Percentiles rank a stretch among this genome's conserved stretches.
Evolutionary conservation across 2,888 invertebrate genomes (phyloP).

Genomic region (Euphydryas editha): DNA sequence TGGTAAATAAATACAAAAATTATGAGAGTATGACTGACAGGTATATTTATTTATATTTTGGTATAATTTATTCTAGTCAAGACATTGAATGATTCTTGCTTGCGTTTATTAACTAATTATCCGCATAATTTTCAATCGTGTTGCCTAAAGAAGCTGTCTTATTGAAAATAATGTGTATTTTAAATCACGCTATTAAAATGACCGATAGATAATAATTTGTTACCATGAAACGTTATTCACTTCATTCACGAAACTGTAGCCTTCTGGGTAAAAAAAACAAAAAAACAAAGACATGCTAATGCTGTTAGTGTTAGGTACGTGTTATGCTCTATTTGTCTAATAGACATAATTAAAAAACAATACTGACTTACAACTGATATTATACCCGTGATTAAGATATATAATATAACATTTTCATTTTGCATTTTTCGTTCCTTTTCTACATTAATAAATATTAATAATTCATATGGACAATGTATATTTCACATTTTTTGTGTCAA

Average conservation of each 20-base stretch:
- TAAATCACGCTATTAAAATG: constrained; percentile 26
- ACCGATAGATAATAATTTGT: constrained; percentile 11
- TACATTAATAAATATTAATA: too few species aligned
- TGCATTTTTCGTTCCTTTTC: too few species aligned
- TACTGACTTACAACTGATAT: too few species aligned
- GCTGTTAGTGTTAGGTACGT: not conserved
- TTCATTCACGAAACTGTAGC: constrained; percentile 13
- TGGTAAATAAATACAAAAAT: not conserved
- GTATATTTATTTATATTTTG: not conserved
- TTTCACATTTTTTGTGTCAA: too few species aligned
- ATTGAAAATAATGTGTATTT: constrained; percentile 12
- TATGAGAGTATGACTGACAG: not conserved
- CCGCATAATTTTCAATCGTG: constrained; percentile 10
- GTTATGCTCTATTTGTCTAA: constrained; percentile 4
- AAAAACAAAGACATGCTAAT: not conserved
- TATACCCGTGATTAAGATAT: too few species aligned
- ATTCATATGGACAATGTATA: too few species aligned
- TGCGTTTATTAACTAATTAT: constrained; percentile 3
- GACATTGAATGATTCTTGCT: constrained; percentile 1
- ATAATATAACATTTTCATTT: too few species aligned
- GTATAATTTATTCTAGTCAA: not conserved
- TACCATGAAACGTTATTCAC: constrained; percentile 17
- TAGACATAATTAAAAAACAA: not conserved
- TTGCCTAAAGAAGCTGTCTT: constrained; percentile 1
- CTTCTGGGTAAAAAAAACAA: not conserved